Evolutionary conservation across 2,797 vertebrate genomes (phyloP).

Genomic region (Gallinago nigripennis): DNA sequence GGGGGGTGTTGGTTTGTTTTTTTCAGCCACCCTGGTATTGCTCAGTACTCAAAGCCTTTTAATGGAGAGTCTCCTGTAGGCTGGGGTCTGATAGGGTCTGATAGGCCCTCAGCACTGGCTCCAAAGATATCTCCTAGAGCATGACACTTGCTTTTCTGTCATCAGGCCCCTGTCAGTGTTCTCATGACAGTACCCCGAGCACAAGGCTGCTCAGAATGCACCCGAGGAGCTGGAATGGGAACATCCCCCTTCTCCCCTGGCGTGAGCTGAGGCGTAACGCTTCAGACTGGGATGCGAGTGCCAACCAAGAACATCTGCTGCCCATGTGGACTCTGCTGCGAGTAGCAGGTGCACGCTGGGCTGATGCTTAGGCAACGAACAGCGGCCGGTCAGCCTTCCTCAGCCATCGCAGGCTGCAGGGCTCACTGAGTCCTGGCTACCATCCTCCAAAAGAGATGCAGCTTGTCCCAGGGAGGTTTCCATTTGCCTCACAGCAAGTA

Average conservation of each 20-base stretch:
- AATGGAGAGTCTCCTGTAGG: not conserved
- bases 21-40: not conserved
- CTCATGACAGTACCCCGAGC: not conserved
- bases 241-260: fast-evolving
- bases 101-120: not conserved
- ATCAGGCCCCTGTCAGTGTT: not conserved
- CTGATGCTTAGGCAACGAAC: fast-evolving
- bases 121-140: not conserved
- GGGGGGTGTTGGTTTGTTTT: not conserved
- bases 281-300: not conserved
- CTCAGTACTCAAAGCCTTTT: not conserved
- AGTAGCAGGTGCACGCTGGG: not conserved
- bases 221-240: fast-evolving
- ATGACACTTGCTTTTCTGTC: not conserved
- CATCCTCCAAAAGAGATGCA: not conserved
- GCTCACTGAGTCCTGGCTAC: fast-evolving
- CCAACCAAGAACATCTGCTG: not conserved
- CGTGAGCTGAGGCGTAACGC: not conserved
- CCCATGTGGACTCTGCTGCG: not conserved
- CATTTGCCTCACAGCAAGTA: not conserved
- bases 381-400: not conserved
- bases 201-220: not conserved
- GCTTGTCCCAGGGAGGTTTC: not conserved
- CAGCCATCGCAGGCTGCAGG: not conserved
- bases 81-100: not conserved